These are phyloP conservation scores for Aptenodytes forsteri DNA, from an alignment of 2,113 vertebrate genomes.

Conservation along the genomic window DNA sequence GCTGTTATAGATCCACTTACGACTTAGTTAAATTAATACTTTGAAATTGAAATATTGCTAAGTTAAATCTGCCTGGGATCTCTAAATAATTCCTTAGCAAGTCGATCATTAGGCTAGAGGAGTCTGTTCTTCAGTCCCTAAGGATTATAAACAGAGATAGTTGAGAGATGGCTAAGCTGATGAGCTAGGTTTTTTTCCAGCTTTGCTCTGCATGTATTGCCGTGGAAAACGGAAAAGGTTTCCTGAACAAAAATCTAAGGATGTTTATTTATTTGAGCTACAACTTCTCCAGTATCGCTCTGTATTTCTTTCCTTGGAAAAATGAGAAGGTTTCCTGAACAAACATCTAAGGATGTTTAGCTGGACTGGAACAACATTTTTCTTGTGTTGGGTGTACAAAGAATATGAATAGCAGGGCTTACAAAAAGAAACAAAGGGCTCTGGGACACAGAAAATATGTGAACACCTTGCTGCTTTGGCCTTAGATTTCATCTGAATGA, in stretches of 20 bases:
- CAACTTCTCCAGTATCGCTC: neutral
- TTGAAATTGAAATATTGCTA: neutral
- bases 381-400: neutral
- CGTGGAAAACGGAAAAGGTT: neutral
- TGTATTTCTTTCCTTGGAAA: conserved; percentile 21
- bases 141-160: neutral
- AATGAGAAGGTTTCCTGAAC: neutral
- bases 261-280: conserved; percentile 16
- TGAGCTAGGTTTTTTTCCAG: neutral
- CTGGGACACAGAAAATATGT: conserved; percentile 1
- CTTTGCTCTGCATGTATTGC: neutral
- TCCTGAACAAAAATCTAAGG: neutral
- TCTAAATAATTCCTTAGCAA: neutral
- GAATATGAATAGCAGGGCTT: neutral
- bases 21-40: neutral
- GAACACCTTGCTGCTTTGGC: conserved; percentile 6
- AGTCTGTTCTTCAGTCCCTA: neutral
- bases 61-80: neutral
- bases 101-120: neutral
- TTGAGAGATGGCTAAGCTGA: neutral
- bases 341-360: conserved; percentile 8
- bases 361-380: conserved; percentile 21
- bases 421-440: conserved; percentile 37
- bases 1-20: neutral
- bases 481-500: conserved; percentile 28